A percentile compares a stretch with the other conserved stretches of the same genome.
Evolutionary conservation across 2,113 vertebrate genomes (phyloP).

Genomic region (Lates calcarifer): DNA sequence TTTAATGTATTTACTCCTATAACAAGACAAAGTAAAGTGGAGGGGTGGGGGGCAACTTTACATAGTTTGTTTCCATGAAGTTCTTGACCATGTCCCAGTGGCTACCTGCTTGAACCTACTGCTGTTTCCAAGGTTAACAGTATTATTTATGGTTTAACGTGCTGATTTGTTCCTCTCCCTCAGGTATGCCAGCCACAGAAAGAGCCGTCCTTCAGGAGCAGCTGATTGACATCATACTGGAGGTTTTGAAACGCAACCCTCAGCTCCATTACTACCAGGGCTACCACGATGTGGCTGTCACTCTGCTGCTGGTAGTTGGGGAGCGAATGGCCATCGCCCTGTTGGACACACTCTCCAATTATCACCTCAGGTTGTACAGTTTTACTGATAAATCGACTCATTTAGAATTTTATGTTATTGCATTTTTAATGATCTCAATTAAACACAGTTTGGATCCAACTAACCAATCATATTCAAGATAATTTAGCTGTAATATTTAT

Average conservation of each 20-base stretch:
- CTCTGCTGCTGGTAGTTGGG: constrained; percentile 86
- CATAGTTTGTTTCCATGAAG: neutral
- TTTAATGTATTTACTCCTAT: neutral
- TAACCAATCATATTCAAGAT: neutral
- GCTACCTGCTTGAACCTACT: neutral
- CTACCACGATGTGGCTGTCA: constrained; percentile 89
- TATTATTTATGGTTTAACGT: neutral
- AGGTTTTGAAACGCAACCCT: constrained; percentile 81
- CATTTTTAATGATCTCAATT: neutral
- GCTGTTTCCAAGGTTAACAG: neutral
- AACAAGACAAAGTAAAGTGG: neutral
- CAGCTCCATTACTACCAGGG: constrained; percentile 91
- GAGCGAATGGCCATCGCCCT: constrained; percentile 84
- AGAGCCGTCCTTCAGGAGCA: constrained; percentile 86
- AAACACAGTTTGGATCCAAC: neutral
- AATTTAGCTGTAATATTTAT: neutral
- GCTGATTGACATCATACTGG: constrained; percentile 86
- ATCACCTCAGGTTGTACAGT: constrained; percentile 86
- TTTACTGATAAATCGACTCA: neutral
- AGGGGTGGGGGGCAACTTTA: neutral
- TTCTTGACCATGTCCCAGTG: neutral
- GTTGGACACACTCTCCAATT: constrained; percentile 86
- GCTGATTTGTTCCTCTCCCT: neutral
- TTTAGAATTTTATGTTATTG: neutral
- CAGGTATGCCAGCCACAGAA: constrained; percentile 86